phyloP scores from a whole-genome alignment of 2,888 invertebrate genomes.

The Creontiades dilutus region DNA sequence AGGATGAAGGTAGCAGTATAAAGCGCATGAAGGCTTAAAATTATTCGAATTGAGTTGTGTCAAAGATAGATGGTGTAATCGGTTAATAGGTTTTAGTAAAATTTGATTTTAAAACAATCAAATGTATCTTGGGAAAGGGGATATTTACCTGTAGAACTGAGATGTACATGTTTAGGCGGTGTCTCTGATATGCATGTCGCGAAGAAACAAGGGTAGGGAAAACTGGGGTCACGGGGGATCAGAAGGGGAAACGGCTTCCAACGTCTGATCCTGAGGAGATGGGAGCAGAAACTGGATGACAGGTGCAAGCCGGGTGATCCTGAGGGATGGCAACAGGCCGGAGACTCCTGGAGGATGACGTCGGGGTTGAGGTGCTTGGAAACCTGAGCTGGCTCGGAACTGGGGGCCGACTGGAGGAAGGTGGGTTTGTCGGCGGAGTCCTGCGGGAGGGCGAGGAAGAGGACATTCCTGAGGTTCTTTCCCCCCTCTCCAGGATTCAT shows the following conservation, averaged over 20 bases:
- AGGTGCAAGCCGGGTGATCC: background rate
- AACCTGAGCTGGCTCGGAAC: slow-evolving; percentile 21
- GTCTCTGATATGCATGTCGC: slow-evolving; percentile 36
- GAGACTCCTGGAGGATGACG: slow-evolving; percentile 6
- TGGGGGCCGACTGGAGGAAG: slow-evolving; percentile 10
- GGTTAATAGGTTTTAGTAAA: too few relatives aligned
- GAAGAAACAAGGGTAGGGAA: background rate
- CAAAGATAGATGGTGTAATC: too few relatives aligned
- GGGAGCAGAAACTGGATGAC: background rate
- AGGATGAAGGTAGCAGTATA: too few relatives aligned
- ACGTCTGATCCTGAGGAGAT: background rate
- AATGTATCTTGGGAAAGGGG: too few relatives aligned
- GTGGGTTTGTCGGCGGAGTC: background rate
- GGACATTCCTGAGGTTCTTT: slow-evolving; percentile 46
- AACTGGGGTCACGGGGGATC: slow-evolving; percentile 16
- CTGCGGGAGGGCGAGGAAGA: slow-evolving; percentile 42
- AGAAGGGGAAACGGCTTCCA: background rate
- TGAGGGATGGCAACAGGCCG: background rate
- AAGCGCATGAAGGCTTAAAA: too few relatives aligned
- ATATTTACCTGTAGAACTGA: slow-evolving; percentile 43
- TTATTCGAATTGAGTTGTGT: too few relatives aligned
- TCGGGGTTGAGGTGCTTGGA: background rate
- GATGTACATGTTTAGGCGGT: slow-evolving; percentile 34
- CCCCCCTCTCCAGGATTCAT: slow-evolving; percentile 5
- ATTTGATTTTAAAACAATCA: too few relatives aligned